Conservation (phyloP, 2,888 invertebrate species). For the Sisyra nigra region DNA sequence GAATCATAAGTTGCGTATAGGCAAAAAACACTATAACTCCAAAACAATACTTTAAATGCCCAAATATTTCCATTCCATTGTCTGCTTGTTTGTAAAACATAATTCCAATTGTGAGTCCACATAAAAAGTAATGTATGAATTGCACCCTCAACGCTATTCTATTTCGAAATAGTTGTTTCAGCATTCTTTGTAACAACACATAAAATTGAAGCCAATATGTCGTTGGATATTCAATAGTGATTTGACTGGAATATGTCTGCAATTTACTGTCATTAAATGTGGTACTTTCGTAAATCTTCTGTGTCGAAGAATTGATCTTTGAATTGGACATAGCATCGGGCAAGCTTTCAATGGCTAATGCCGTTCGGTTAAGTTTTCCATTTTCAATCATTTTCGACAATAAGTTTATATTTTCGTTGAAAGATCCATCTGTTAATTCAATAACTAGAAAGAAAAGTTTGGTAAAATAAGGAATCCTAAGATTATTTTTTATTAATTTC, state of each 20-base stretch:
- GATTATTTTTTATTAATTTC: conserved; percentile 16
- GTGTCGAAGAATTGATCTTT: too few relatives aligned
- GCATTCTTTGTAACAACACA: conserved; percentile 40
- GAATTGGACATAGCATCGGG: neutral
- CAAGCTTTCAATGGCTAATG: neutral
- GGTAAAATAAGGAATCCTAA: conserved; percentile 8
- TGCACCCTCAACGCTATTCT: conserved; percentile 26
- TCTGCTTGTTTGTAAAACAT: conserved; percentile 11
- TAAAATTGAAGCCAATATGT: conserved; percentile 40
- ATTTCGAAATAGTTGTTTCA: conserved; percentile 40
- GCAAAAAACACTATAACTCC: conserved; percentile 11
- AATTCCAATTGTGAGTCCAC: conserved; percentile 9
- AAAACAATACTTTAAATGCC: conserved; percentile 11
- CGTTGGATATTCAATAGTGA: conserved; percentile 31
- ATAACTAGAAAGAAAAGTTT: conserved; percentile 34
- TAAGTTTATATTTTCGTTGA: conserved; percentile 26
- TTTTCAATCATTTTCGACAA: conserved; percentile 40
- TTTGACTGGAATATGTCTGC: conserved; percentile 15
- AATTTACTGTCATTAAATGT: neutral
- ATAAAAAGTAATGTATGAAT: conserved; percentile 9
- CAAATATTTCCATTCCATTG: conserved; percentile 11
- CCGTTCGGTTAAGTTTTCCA: conserved; percentile 31
- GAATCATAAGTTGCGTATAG: conserved; percentile 11
- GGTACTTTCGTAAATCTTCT: conserved; percentile 1
- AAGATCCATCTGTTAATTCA: conserved; percentile 39